Evolutionary conservation across 2,113 vertebrate species (phyloP).

Genomic region (Corvus hawaiiensis): DNA sequence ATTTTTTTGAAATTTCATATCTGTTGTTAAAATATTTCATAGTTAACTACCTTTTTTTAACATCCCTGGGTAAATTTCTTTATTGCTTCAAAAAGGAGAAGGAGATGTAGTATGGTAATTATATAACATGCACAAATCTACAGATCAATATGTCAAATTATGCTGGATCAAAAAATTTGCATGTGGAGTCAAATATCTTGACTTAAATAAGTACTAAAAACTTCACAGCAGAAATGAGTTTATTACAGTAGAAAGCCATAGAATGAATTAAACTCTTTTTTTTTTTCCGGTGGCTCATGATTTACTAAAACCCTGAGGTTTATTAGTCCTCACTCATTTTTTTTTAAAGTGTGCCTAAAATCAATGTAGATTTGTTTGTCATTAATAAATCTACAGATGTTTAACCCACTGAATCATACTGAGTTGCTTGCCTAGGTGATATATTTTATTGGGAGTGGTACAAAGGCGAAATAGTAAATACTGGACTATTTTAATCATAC

Average conservation of each 20-base stretch:
- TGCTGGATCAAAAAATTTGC: neutral
- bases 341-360: neutral
- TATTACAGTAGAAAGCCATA: neutral
- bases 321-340: neutral
- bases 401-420: neutral
- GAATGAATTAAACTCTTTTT: neutral
- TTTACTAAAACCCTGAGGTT: neutral
- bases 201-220: neutral
- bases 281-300: neutral
- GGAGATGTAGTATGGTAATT: neutral
- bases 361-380: neutral
- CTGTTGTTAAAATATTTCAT: neutral
- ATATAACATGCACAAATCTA: neutral
- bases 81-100: neutral
- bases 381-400: neutral
- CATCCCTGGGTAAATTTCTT: neutral
- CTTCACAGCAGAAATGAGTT: neutral
- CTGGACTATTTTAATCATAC: neutral
- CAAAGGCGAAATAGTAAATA: neutral
- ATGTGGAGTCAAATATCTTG: neutral
- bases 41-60: neutral
- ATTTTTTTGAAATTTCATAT: fast-evolving
- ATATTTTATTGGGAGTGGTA: neutral
- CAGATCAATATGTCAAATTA: neutral
- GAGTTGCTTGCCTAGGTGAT: neutral